Base-by-base conservation (phyloP, 2,888 invertebrate species). In the Cantharis rustica region DNA sequence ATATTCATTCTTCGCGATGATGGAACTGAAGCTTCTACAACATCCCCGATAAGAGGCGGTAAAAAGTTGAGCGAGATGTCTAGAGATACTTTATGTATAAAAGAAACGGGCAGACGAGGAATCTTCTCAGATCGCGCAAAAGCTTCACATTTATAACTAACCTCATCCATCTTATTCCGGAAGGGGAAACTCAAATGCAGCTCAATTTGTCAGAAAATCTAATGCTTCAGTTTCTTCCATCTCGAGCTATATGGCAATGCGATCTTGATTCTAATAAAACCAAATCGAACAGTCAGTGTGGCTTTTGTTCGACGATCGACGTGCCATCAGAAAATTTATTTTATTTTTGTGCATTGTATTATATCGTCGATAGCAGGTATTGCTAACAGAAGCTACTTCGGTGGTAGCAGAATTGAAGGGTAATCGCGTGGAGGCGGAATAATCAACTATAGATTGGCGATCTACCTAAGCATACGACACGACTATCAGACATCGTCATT, bases 111-210 rank as follows among this genome's bases (percentile, higher is more conserved):
- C 84, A 82, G 85, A 84, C 84, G 84, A 84, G 85, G 86, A 87
- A 87, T 87, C 87, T 86, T 85, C 86, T 84, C 85, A 85, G 86
- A 87, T 88, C 87, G 87, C 85, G 87, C 87, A 86, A 88, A 89
- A 88, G 88, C 89, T 88, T 88, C 89, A 89, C 89, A 89, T 89
- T 89, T 89, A 89, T 89, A 89, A 89, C 89, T 89, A 89, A 88
- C 88, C 88, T 89, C 89, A 89, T 89, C 89, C 88, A 89, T 89
- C 89, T 89, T 89, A 87, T 85, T 89, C 87, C 86, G 84, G 84
- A 79, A 82, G 84, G 86, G 87, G 85, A 84, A 86, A 87, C 88
- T 88, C 88, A 88, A 88, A 88, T 88, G 89, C 88, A 88, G 88
- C 88, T 88, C 88, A 88, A 89, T 89, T 89, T 89, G 89, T 89